Base-by-base conservation (phyloP, 2,888 invertebrate species). In the Andrena minutula region DNA sequence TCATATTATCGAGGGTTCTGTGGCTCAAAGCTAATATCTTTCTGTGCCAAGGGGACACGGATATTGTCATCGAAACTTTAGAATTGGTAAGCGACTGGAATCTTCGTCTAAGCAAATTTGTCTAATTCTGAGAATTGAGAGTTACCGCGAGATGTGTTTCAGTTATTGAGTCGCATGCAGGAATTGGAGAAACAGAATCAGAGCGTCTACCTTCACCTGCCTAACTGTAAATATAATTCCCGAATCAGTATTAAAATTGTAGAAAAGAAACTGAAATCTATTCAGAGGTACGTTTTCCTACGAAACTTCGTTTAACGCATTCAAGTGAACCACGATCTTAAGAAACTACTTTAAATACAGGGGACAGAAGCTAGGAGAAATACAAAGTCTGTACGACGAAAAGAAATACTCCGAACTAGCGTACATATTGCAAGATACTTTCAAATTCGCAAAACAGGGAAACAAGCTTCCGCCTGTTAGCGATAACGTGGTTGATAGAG, bases 391-490 rank as follows among this genome's bases (percentile, higher is more conserved):
- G n/a, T 96, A 96, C 92, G 95, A 96, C 28, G 94, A 94, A 23
- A 95, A 96, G 58, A 95, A 95, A 69, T 97, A 96, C 91, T 94
- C 95, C 26, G 96, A 97, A 89, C 95, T 97, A 0, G 95, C 96
- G 23, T 94, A 95, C 23, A 96, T 97, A 84, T 94, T 97, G 0
- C 95, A 96, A 91, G 96, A 96, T 86, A 96, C 96, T 1, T 96
- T 97, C 91, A 95, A 95, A 84, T 95, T 95, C 87, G 83, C 94
- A 2, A 92, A 91, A 68, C 92, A 93, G 68, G 88, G 90, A 47
- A 90, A 90, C 72, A 90, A 91, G 73, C 85, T 91, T n/a, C 83
- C 92, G n/a, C 80, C 81, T 0, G 68, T 68, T 4, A 83, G 72
- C 35, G 91, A 90, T 72, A 86, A 91, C 2, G 89, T 90, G 16